A percentile compares a stretch with the other conserved stretches of the same genome.
These are phyloP conservation scores for Sparidentex hasta DNA, from an alignment of 2,797 vertebrate species.

Conservation along the genomic window DNA sequence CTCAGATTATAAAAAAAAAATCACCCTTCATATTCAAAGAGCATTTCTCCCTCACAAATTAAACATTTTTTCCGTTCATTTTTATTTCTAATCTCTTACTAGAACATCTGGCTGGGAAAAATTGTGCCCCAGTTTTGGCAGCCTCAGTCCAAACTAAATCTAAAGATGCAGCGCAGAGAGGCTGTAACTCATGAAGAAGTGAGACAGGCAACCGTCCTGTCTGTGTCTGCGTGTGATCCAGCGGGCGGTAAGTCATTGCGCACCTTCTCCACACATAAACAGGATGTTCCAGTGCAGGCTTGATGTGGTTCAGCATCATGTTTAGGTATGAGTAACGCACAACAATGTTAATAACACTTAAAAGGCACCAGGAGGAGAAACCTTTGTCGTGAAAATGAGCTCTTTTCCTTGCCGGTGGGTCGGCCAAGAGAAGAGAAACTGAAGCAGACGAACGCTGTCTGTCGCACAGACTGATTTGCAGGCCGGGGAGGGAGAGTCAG, in stretches of 20 bases:
- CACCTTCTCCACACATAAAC: neutral
- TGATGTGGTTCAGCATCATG: too few relatives aligned
- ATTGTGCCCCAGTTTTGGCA: too few relatives aligned
- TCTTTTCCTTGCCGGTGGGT: constrained; percentile 13
- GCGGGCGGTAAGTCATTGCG: neutral
- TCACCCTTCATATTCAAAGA: too few relatives aligned
- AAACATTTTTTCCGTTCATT: too few relatives aligned
- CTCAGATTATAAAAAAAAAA: too few relatives aligned
- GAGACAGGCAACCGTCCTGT: neutral
- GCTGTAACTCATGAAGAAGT: neutral
- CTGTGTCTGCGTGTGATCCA: neutral
- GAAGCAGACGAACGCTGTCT: constrained; percentile 46
- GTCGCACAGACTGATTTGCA: constrained; percentile 59
- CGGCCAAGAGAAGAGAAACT: constrained; percentile 37
- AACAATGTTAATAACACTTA: neutral
- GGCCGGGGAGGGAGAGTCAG: constrained; percentile 51
- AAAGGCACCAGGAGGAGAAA: constrained; percentile 8
- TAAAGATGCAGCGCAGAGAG: neutral
- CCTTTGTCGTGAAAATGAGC: constrained; percentile 20
- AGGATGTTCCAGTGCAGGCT: constrained; percentile 3
- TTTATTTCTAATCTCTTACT: too few relatives aligned
- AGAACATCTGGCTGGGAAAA: too few relatives aligned
- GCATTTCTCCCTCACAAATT: too few relatives aligned
- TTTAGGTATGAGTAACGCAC: constrained; percentile 10
- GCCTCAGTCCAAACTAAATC: neutral